A percentile compares a stretch with the other conserved stretches of the same genome.
Conservation (phyloP, 2,797 vertebrate genomes). For the Paedocypris micromegethes region DNA sequence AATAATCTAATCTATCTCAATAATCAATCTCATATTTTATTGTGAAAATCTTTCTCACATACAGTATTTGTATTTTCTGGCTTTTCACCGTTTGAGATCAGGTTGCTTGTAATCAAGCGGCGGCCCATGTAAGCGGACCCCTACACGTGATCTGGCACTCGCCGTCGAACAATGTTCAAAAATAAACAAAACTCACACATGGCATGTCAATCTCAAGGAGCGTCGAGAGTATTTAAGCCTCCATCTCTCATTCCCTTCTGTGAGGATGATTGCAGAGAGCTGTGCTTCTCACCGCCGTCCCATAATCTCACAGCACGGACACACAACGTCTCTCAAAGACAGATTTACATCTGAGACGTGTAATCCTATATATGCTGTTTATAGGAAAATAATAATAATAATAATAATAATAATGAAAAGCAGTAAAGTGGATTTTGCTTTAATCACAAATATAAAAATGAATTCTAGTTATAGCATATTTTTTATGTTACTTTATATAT, state of each 20-base stretch:
- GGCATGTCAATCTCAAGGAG: not conserved
- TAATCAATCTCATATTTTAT: no score
- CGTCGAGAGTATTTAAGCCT: not conserved
- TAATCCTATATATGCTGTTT: no score
- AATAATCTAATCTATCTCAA: no score
- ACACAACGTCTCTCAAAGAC: not conserved
- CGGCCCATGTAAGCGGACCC: not conserved
- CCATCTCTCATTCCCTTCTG: conserved; percentile 15
- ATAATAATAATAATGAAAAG: no score
- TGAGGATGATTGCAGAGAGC: conserved; percentile 26
- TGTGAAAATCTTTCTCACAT: no score
- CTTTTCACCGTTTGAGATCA: not conserved
- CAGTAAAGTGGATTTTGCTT: no score
- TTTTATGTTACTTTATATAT: no score
- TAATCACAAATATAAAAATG: no score
- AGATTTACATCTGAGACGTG: no score
- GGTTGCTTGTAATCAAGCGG: not conserved
- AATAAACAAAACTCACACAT: not conserved
- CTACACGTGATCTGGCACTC: not conserved
- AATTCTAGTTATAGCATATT: no score
- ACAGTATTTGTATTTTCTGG: no score
- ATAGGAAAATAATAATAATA: no score
- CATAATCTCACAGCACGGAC: conserved; percentile 24
- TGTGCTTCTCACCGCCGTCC: conserved; percentile 4
- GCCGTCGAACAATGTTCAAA: not conserved